These are phyloP conservation scores for Rotaria macrura DNA, from an alignment of 2,888 invertebrate species.

Conservation along the genomic window DNA sequence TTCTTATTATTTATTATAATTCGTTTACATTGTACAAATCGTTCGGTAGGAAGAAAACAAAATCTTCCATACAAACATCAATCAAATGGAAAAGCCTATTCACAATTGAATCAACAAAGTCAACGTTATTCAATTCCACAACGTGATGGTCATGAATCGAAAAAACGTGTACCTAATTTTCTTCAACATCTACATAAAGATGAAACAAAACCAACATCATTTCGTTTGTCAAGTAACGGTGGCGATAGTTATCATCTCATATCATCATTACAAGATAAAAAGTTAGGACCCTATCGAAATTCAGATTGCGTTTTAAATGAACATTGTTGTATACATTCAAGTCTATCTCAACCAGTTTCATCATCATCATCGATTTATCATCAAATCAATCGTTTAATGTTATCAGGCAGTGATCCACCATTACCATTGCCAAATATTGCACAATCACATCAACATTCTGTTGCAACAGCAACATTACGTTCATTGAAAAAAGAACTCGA, in stretches of 20 bases:
- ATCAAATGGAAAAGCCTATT: not conserved
- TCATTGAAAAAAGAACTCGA: not conserved
- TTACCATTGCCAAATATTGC: not conserved
- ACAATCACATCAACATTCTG: not conserved
- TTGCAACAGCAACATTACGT: not conserved
- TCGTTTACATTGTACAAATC: constrained; percentile 4
- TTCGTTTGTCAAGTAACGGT: not conserved
- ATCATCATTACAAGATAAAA: not conserved
- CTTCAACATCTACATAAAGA: not conserved
- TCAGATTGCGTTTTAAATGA: constrained; percentile 13
- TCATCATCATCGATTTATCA: not conserved
- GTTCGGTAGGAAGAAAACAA: not conserved
- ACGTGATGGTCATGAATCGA: not conserved
- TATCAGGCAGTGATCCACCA: not conserved
- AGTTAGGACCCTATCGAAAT: not conserved
- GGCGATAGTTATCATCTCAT: not conserved
- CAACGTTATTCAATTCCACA: not conserved
- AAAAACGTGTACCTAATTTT: not conserved
- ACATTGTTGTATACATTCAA: not conserved
- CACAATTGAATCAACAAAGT: not conserved
- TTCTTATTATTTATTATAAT: not conserved
- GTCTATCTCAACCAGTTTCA: not conserved
- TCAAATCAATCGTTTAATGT: not conserved
- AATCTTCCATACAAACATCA: not conserved
- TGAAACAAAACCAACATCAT: not conserved